These are phyloP conservation scores for Myripristis murdjan DNA, from an alignment of 2,797 vertebrate species.

Conservation along the genomic window DNA sequence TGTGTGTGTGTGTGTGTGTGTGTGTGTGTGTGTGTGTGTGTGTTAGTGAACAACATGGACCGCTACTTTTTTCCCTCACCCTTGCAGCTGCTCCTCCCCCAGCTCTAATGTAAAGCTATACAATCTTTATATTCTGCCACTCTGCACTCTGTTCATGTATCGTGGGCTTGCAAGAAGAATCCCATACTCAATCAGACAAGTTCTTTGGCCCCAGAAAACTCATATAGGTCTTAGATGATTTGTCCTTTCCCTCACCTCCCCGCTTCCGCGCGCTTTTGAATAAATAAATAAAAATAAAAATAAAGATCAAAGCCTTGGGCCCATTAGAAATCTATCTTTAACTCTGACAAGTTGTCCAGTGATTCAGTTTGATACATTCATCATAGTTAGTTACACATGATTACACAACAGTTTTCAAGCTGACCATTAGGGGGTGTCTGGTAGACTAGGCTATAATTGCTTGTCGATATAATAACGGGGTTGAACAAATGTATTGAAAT, in stretches of 20 bases:
- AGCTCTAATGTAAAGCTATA: conserved; percentile 20
- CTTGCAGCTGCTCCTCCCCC: conserved; percentile 9
- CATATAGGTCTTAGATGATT: no score
- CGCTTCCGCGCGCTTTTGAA: background rate
- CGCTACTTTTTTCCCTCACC: background rate
- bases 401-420: no score
- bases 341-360: background rate
- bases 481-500: no score
- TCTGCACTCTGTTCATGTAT: background rate
- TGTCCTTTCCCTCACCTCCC: no score
- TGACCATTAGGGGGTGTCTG: background rate
- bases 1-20: conserved; percentile 25
- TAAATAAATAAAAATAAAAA: no score
- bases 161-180: conserved; percentile 9
- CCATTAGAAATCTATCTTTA: background rate
- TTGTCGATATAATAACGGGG: no score
- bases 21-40: conserved; percentile 29
- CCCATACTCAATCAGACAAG: background rate
- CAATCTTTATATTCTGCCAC: conserved; percentile 3
- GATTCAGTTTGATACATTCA: no score
- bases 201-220: no score
- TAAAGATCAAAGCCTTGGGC: background rate
- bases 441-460: no score
- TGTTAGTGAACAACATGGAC: conserved; percentile 13
- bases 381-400: no score